These are phyloP conservation scores for Hydra vulgaris DNA, from an alignment of 30 jellyfish, hydroid and myxozoan species.

Conservation along the genomic window DNA sequence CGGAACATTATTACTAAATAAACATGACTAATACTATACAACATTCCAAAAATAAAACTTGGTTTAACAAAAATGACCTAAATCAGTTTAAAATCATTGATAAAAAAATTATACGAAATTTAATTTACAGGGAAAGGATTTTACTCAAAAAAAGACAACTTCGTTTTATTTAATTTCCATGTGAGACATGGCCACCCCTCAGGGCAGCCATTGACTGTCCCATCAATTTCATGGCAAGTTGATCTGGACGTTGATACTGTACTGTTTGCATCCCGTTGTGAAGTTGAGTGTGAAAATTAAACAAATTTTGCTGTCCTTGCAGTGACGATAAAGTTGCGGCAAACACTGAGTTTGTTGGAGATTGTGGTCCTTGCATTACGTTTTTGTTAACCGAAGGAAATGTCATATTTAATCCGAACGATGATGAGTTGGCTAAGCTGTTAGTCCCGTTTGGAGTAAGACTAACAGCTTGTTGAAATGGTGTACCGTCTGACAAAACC, in stretches of 20 bases:
- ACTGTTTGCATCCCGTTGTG: constrained; percentile 68
- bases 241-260: constrained; percentile 92
- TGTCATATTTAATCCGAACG: constrained; percentile 71
- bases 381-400: constrained; percentile 70
- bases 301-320: constrained; percentile 82
- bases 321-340: constrained; percentile 62
- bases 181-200: constrained; percentile 88
- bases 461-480: constrained; percentile 78
- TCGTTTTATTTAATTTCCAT: constrained; percentile 41
- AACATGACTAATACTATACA: no score
- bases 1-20: no score
- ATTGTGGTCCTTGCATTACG: constrained; percentile 61
- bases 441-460: constrained; percentile 50
- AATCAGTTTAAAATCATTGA: not conserved
- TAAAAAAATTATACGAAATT: not conserved
- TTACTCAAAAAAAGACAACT: not conserved
- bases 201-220: constrained; percentile 66
- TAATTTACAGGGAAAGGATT: constrained; percentile 4
- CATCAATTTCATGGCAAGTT: constrained; percentile 90
- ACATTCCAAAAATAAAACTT: no score
- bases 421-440: constrained; percentile 28
- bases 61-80: not conserved
- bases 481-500: constrained; percentile 70
- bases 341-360: constrained; percentile 76
- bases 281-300: constrained; percentile 66